Evolutionary conservation across 1,140 invertebrate species (phyloP), one percentile per base, ranked within the genome.

Genomic region (Pinna nobilis): DNA sequence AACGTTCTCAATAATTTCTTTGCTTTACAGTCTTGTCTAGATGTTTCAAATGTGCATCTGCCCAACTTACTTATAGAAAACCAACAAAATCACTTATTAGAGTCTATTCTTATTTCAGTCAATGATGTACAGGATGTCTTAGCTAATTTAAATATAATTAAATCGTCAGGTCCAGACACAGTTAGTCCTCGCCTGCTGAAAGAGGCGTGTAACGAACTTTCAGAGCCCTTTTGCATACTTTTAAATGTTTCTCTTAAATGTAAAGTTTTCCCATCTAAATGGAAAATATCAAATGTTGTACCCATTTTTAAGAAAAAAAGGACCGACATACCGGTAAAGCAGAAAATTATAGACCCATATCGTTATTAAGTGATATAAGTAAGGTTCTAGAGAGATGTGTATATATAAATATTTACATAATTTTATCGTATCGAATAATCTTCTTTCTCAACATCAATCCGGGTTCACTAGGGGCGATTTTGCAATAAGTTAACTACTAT

Each of bases 341-440:
- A 50, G 25, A 33, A 32, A 61, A 73, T 30, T 59, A 57, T 47
- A 57, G 71, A 50, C 71, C 63, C 23, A 74, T 74, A 20, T 74
- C 71, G 2, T n/a, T 74, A 4, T 41, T 67, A 6, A 67, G 71
- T 30, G 39, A 37, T 33, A 30, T 74, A 25, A 51, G 51, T 3
- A 67, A 74, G 33, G 30, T 66, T 33, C 51, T 74, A 39, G 71
- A 74, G 41, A 13, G 55, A 9, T 74, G 71, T 25, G n/a, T n/a
- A 39, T 74, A 5, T 64, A 67, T 47, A 74, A 61, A 41, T 41
- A 74, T 66, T 25, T 64, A 23, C 30, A 70, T 51, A 39, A 41
- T 18, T 53, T 39, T 39, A 47, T 67, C 51, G 15, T 32, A 35
- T 6, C 41, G 41, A 20, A 67, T 55, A 30, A 23, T 4, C 3